Evolutionary conservation across 2,888 invertebrate species (phyloP).

Genomic region (Brachyptera risi): DNA sequence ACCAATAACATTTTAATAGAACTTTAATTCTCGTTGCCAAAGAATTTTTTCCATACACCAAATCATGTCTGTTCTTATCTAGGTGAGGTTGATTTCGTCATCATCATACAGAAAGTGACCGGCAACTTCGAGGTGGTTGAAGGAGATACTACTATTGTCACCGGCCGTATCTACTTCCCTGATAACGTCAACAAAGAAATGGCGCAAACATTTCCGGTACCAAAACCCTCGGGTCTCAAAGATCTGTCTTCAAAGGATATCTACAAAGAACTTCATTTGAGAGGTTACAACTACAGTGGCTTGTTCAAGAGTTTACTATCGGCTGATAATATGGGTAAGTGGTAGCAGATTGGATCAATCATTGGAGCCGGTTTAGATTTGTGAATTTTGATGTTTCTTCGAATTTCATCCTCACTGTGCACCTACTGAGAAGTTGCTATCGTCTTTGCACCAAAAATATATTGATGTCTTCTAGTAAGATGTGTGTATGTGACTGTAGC

Average conservation of each 20-base stretch:
- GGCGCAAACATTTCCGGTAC: neutral
- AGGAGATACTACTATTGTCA: conserved; percentile 25
- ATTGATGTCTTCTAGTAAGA: no score
- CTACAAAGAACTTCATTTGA: conserved; percentile 64
- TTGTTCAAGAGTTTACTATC: conserved; percentile 44
- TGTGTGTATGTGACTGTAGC: no score
- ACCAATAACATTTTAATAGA: no score
- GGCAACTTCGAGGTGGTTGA: conserved; percentile 32
- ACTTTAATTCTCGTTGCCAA: no score
- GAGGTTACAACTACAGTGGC: conserved; percentile 65
- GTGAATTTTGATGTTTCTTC: no score
- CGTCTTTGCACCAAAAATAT: no score
- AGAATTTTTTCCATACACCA: no score
- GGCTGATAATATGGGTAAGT: conserved; percentile 22
- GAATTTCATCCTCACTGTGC: no score
- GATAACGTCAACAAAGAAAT: neutral
- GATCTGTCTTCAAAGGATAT: conserved; percentile 49
- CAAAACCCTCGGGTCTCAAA: neutral
- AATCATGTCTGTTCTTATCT: no score
- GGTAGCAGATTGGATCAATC: no score
- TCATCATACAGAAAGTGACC: conserved; percentile 29
- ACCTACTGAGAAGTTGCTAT: no score
- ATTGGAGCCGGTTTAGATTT: no score
- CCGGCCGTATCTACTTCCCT: conserved; percentile 21
- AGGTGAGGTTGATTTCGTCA: conserved; percentile 33